Base-by-base conservation (phyloP, 1,140 invertebrate species). In the Drosophila lini region DNA sequence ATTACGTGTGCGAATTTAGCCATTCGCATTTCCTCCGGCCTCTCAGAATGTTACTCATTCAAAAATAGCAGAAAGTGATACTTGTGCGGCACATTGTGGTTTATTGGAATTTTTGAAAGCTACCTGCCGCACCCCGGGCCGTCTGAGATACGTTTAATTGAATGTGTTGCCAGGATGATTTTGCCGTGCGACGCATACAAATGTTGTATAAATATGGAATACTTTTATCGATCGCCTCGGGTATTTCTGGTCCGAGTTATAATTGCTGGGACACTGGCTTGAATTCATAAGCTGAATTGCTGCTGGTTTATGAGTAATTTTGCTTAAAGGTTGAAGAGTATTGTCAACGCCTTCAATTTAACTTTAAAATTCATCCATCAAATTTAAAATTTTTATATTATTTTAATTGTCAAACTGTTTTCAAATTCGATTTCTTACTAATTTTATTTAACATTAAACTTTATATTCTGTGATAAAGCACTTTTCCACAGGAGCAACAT, bases 101-200 rank as follows among this genome's bases (percentile, higher is more conserved):
- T 74, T 82, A 74, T 80, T 77, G 79, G 67, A 82, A 70, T 83
- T 64, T 69, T 61, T 50, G 40, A 63, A 61, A 65, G 67, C 56
- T 31, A 32, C 42, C 28, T 57, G 42, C 50, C 36, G 31, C 47
- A 15, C 42, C 13, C n/a, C 25, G 15, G 25, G 22, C 19, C 10
- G 48, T 22, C 16, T 59, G 41, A 31, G 32, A 41, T 28, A 58
- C 50, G 32, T 57, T 75, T 77, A 69, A 85, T 85, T 86, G 69
- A 81, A 85, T 81, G 58, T 81, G 64, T 70, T 70, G 47, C 50
- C 40, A 44, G 61, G 44, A 50, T 77, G 48, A 50, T 31, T 76
- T 64, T 50, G 40, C 55, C 55, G 45, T 55, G 57, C 16, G 31
- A 25, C 67, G 81, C 74, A 85, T 63, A 78, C 52, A 58, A 74